A percentile compares a stretch with the other conserved stretches of the same genome.
Evolutionary conservation across 2,113 vertebrate species (phyloP).

Genomic region (Ahaetulla prasina): DNA sequence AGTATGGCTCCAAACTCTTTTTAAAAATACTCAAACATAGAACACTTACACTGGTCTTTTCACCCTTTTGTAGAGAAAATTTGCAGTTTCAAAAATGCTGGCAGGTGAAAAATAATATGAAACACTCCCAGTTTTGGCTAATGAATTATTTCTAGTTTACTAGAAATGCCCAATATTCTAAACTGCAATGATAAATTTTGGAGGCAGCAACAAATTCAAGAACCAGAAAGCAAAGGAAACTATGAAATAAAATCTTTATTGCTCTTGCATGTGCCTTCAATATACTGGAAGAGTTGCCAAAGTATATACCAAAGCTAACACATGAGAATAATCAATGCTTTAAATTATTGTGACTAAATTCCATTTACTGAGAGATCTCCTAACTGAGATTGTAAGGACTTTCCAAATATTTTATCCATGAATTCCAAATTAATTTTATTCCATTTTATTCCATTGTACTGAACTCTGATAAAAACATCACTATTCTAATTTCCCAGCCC

Average conservation of each 20-base stretch:
- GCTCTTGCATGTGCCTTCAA: background rate
- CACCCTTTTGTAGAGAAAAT: background rate
- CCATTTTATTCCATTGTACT: background rate
- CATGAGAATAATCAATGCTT: background rate
- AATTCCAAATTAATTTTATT: background rate
- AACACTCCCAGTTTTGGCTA: background rate
- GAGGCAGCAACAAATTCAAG: background rate
- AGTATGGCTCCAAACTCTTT: conserved; percentile 11
- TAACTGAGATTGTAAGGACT: background rate
- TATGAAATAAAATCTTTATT: conserved; percentile 16
- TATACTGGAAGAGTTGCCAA: conserved; percentile 5
- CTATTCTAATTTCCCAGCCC: background rate
- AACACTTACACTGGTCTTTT: conserved; percentile 21
- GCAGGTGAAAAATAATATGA: background rate
- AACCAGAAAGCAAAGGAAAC: conserved; percentile 7
- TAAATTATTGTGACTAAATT: background rate
- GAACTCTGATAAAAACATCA: background rate
- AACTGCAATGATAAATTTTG: background rate
- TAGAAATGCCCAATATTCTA: background rate
- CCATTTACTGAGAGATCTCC: background rate
- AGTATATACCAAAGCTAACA: conserved; percentile 11
- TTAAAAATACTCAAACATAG: conserved; percentile 40
- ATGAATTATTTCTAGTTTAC: conserved; percentile 18
- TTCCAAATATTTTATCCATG: background rate
- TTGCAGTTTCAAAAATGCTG: background rate